phyloP scores from a whole-genome alignment of 2,113 vertebrate genomes.

The Rana temporaria region DNA sequence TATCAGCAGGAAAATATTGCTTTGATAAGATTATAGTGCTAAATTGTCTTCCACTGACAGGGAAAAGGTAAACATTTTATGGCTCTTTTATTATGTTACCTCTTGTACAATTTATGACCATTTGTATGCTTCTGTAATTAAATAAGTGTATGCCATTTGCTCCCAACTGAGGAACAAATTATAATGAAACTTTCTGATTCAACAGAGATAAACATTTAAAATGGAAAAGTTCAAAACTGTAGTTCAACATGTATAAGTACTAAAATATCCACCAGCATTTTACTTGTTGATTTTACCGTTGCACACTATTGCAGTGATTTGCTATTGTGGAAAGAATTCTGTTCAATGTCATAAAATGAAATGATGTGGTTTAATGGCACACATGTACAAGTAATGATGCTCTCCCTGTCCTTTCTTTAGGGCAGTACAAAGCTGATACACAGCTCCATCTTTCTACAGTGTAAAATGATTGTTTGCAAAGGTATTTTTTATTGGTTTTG shows the following conservation, averaged over 20 bases:
- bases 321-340: conserved; percentile 20
- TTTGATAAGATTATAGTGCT: too few species aligned
- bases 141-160: too few species aligned
- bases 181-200: background rate
- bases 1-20: too few species aligned
- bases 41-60: too few species aligned
- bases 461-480: conserved; percentile 1
- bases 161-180: too few species aligned
- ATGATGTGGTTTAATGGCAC: conserved; percentile 50
- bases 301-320: conserved; percentile 28
- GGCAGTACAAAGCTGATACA: conserved; percentile 8
- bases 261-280: conserved; percentile 1
- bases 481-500: conserved; percentile 25
- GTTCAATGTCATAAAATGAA: conserved; percentile 41
- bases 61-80: too few species aligned
- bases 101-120: too few species aligned
- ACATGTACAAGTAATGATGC: conserved; percentile 50
- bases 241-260: background rate
- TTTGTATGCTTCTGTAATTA: too few species aligned
- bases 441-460: conserved; percentile 30
- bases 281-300: conserved; percentile 20
- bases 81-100: too few species aligned
- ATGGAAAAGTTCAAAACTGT: background rate
- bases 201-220: background rate
- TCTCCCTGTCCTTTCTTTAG: conserved; percentile 29